Conservation (phyloP, 2,797 vertebrate species). For the Gobionotothen gibberifrons region DNA sequence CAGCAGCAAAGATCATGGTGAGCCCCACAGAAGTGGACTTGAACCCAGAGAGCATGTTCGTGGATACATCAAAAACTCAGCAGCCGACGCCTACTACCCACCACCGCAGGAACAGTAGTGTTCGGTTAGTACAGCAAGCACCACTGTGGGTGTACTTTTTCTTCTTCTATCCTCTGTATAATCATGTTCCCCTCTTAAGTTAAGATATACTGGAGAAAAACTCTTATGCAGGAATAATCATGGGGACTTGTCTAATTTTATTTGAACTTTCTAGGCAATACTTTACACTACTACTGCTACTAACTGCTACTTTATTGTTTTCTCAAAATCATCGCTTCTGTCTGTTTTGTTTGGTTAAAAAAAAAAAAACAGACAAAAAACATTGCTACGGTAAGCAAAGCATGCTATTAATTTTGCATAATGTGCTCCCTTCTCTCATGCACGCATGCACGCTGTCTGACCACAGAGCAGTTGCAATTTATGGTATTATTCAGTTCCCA, state of each 20-base stretch:
- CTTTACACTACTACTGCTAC: slow-evolving; percentile 66
- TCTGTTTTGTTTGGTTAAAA: slow-evolving; percentile 71
- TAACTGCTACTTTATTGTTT: slow-evolving; percentile 70
- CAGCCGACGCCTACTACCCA: slow-evolving; percentile 82
- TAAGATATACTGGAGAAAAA: slow-evolving; percentile 17
- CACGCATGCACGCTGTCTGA: slow-evolving; percentile 81
- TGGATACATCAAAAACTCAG: slow-evolving; percentile 87
- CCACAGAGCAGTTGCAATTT: slow-evolving; percentile 79
- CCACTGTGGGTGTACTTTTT: slow-evolving; percentile 47
- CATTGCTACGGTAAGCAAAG: slow-evolving; percentile 79
- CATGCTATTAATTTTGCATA: slow-evolving; percentile 77
- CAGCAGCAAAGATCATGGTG: slow-evolving; percentile 99
- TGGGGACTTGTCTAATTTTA: slow-evolving; percentile 28
- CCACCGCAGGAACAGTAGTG: slow-evolving; percentile 94
- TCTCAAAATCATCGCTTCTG: slow-evolving; percentile 77
- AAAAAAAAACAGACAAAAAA: slow-evolving; percentile 79
- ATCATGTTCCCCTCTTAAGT: slow-evolving; percentile 33
- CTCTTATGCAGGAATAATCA: slow-evolving; percentile 29
- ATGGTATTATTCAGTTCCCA: slow-evolving; percentile 81
- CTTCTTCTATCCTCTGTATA: slow-evolving; percentile 26
- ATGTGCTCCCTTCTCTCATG: slow-evolving; percentile 76
- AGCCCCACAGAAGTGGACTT: slow-evolving; percentile 99
- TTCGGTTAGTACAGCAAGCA: slow-evolving; percentile 86
- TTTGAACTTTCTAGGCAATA: slow-evolving; percentile 33
- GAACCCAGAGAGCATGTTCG: slow-evolving; percentile 93